phyloP scores from a whole-genome alignment of 2,888 invertebrate species.

The Sialis fuliginosa region DNA sequence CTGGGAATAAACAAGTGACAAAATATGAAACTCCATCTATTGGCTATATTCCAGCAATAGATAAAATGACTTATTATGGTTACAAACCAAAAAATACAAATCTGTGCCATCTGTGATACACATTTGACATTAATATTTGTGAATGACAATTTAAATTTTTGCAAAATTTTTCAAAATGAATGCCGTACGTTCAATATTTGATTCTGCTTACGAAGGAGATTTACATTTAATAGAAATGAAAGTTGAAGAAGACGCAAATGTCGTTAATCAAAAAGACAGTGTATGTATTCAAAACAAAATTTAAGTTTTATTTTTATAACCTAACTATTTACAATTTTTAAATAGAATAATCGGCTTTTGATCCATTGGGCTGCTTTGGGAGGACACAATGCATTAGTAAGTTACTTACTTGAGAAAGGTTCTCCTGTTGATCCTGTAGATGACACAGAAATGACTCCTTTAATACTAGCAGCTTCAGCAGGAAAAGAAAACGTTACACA shows the following conservation, averaged over 20 bases:
- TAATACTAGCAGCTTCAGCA: constrained; percentile 65
- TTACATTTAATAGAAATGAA: constrained; percentile 43
- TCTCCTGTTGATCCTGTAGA: constrained; percentile 51
- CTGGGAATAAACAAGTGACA: too few species aligned
- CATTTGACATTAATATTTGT: too few species aligned
- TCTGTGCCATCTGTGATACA: too few species aligned
- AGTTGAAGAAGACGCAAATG: constrained; percentile 33
- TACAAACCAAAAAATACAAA: too few species aligned
- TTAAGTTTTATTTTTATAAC: constrained; percentile 2
- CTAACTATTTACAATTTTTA: constrained; percentile 14
- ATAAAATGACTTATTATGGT: too few species aligned
- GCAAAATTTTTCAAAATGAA: neutral
- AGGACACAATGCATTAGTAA: constrained; percentile 56
- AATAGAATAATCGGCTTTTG: constrained; percentile 48
- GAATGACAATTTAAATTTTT: too few species aligned
- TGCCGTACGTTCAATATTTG: constrained; percentile 27
- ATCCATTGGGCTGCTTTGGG: constrained; percentile 69
- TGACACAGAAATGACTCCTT: constrained; percentile 59
- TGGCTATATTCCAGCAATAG: too few species aligned
- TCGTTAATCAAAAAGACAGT: constrained; percentile 29
- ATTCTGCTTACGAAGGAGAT: constrained; percentile 57
- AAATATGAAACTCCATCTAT: too few species aligned
- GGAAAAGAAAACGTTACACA: constrained; percentile 51
- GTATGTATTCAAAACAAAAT: constrained; percentile 22
- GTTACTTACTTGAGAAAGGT: constrained; percentile 44